Conservation (phyloP, 2,888 invertebrate species). For the Apotomis turbidana region DNA sequence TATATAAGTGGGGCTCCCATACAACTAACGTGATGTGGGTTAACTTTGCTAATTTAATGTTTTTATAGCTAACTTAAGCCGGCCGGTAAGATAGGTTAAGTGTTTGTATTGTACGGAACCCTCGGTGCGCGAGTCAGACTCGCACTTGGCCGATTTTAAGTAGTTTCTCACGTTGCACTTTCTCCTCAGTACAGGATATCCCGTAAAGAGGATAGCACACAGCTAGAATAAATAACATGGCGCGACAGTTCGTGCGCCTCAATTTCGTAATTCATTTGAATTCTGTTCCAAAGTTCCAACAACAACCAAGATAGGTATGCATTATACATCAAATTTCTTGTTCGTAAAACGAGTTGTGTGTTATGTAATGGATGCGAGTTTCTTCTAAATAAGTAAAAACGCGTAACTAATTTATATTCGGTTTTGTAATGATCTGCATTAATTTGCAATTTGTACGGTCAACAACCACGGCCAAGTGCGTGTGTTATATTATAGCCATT, state of each 20-base stretch:
- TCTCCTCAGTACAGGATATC: conserved; percentile 30
- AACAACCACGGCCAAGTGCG: conserved; percentile 20
- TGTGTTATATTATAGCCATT: not conserved
- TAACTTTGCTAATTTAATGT: too few relatives aligned
- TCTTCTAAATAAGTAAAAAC: not conserved
- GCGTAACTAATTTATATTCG: conserved; percentile 16
- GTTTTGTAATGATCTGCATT: not conserved
- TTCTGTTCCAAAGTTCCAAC: not conserved
- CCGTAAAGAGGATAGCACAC: conserved; percentile 21
- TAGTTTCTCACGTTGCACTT: conserved; percentile 15
- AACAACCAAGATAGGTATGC: too few relatives aligned
- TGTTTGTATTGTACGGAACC: too few relatives aligned
- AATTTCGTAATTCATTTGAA: conserved; percentile 1
- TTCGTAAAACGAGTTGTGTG: not conserved
- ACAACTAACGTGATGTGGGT: too few relatives aligned
- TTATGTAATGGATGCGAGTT: conserved; percentile 6
- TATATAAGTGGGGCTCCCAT: too few relatives aligned
- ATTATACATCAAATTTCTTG: not conserved
- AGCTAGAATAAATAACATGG: conserved; percentile 20
- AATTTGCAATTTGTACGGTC: not conserved
- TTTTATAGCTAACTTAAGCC: too few relatives aligned
- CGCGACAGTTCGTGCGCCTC: not conserved
- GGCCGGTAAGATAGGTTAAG: too few relatives aligned
- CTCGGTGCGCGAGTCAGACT: too few relatives aligned
- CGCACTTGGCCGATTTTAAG: not conserved